Percentiles rank a stretch among this genome's conserved stretches.
phyloP scores from a whole-genome alignment of 2,113 vertebrate genomes.

The Saiga tatarica region DNA sequence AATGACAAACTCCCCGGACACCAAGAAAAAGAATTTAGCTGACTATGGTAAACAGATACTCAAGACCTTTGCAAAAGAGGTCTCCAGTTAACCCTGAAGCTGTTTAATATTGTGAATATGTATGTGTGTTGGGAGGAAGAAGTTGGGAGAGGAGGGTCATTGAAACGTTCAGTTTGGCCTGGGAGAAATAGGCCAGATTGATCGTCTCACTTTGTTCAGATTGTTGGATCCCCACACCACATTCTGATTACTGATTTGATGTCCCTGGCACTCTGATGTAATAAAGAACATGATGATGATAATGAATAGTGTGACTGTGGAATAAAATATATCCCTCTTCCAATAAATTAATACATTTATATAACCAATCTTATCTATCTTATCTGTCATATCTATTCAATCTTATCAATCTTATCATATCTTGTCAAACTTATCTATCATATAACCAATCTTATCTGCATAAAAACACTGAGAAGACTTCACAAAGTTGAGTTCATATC shows the following conservation, averaged over 20 bases:
- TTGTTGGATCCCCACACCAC: background rate
- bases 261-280: background rate
- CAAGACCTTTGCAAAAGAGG: background rate
- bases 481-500: background rate
- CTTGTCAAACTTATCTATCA: no score
- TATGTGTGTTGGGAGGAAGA: background rate
- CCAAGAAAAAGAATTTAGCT: background rate
- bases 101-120: background rate
- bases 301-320: background rate
- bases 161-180: background rate
- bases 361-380: background rate
- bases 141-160: background rate
- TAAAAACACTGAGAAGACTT: background rate
- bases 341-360: background rate
- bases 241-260: background rate
- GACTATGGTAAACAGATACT: background rate
- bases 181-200: background rate
- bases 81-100: background rate
- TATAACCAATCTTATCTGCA: background rate
- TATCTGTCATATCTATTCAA: no score
- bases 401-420: no score
- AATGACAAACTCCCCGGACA: background rate
- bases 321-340: background rate
- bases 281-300: background rate
- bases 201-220: background rate